phyloP scores from a whole-genome alignment of 2,113 vertebrate genomes.

The Apaloderma vittatum region DNA sequence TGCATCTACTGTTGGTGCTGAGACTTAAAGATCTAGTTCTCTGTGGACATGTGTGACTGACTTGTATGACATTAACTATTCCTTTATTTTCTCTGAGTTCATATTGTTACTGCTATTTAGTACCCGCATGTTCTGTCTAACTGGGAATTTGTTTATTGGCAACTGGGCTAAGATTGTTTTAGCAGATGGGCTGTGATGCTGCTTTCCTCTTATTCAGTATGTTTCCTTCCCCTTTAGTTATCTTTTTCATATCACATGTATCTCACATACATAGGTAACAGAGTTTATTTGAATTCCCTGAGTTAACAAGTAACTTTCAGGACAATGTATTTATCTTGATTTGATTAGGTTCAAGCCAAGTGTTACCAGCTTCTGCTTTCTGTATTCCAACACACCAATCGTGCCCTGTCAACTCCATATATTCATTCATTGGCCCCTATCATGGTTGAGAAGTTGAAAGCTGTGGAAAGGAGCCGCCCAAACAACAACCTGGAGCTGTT shows the following conservation, averaged over 20 bases:
- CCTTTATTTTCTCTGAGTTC: not conserved
- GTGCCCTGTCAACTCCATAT: slow-evolving; percentile 93
- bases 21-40: not conserved
- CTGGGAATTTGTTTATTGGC: not conserved
- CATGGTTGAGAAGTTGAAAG: slow-evolving; percentile 95
- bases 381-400: slow-evolving; percentile 94
- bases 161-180: not conserved
- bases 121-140: not conserved
- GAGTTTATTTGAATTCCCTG: not conserved
- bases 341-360: slow-evolving; percentile 91
- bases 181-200: not conserved
- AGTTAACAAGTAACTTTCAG: slow-evolving; percentile 33
- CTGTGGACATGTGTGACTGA: not conserved
- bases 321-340: slow-evolving; percentile 52
- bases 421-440: slow-evolving; percentile 94
- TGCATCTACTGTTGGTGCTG: not conserved
- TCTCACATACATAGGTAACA: not conserved
- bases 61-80: not conserved
- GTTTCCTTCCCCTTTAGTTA: not conserved
- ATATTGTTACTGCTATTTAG: not conserved
- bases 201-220: not conserved
- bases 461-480: slow-evolving; percentile 88
- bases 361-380: slow-evolving; percentile 97
- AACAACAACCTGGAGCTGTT: slow-evolving; percentile 87
- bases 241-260: not conserved